Evolutionary conservation across 1,140 invertebrate species (phyloP).

Genomic region (Cotesia chilonis): DNA sequence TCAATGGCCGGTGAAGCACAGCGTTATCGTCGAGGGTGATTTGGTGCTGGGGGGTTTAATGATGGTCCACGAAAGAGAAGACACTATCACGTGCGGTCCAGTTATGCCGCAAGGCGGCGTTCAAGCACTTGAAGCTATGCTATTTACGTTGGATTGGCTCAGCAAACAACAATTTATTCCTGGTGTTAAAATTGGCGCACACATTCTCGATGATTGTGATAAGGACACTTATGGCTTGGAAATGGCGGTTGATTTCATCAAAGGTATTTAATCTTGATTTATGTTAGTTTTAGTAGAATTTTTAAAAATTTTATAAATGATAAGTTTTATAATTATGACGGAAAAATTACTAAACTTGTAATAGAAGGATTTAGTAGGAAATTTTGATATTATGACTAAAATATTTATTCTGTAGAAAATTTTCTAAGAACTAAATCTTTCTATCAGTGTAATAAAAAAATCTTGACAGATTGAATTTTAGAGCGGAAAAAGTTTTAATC

Average conservation of each 20-base stretch:
- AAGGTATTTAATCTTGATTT: constrained; percentile 75
- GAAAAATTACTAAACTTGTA: too few species aligned
- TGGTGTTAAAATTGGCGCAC: constrained; percentile 84
- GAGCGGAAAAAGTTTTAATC: too few species aligned
- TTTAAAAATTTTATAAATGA: too few species aligned
- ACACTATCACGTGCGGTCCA: constrained; percentile 83
- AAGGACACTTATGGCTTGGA: constrained; percentile 96
- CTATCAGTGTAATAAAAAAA: too few species aligned
- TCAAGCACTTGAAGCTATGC: constrained; percentile 91
- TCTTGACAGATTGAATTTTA: too few species aligned
- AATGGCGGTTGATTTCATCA: constrained; percentile 96
- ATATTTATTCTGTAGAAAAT: too few species aligned
- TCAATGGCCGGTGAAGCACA: constrained; percentile 85
- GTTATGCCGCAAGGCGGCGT: constrained; percentile 95
- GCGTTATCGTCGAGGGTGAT: constrained; percentile 86
- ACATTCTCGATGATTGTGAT: constrained; percentile 94
- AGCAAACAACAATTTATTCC: constrained; percentile 76
- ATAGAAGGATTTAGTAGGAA: too few species aligned
- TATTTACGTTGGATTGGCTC: constrained; percentile 88
- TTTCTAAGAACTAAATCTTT: too few species aligned
- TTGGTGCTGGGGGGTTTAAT: constrained; percentile 88
- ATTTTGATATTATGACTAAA: too few species aligned
- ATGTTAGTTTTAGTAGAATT: too few species aligned
- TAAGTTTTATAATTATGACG: too few species aligned
- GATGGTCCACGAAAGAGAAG: constrained; percentile 94